phyloP scores from a whole-genome alignment of 2,797 vertebrate genomes.

The Tauraco hartlaubi region DNA sequence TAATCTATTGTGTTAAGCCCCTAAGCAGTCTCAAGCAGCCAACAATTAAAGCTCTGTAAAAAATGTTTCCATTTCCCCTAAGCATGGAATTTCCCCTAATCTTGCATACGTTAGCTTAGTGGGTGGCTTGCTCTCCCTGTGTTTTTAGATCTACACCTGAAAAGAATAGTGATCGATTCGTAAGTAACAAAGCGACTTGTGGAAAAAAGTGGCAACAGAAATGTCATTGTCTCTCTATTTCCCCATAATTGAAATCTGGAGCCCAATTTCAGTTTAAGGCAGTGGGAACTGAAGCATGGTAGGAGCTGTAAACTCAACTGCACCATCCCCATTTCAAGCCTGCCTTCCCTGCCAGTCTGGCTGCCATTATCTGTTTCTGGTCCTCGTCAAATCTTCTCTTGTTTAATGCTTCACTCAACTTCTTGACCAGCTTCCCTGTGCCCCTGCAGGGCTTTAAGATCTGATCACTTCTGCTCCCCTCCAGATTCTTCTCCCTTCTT shows the following conservation, averaged over 20 bases:
- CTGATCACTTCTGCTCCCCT: background rate
- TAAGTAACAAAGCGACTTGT: background rate
- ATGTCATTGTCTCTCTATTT: background rate
- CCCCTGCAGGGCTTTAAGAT: background rate
- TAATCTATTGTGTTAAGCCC: background rate
- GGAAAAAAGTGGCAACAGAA: background rate
- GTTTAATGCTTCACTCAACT: background rate
- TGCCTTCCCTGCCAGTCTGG: background rate
- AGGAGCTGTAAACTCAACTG: background rate
- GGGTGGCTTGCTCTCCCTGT: background rate
- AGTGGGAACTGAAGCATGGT: background rate
- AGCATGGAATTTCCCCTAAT: conserved; percentile 2
- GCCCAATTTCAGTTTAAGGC: background rate
- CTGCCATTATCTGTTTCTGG: background rate
- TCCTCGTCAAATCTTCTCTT: background rate
- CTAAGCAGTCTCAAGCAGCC: background rate
- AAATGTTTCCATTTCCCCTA: background rate
- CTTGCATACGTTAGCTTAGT: background rate
- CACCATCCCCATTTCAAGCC: background rate
- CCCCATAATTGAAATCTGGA: background rate
- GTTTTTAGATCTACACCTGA: background rate
- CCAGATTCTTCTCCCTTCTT: background rate
- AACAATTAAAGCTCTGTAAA: background rate
- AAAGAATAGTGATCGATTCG: background rate
- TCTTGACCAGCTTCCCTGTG: background rate